A percentile compares a stretch with the other conserved stretches of the same genome.
These are phyloP conservation scores for Cuculus canorus DNA, from an alignment of 2,797 vertebrate species.

Conservation along the genomic window DNA sequence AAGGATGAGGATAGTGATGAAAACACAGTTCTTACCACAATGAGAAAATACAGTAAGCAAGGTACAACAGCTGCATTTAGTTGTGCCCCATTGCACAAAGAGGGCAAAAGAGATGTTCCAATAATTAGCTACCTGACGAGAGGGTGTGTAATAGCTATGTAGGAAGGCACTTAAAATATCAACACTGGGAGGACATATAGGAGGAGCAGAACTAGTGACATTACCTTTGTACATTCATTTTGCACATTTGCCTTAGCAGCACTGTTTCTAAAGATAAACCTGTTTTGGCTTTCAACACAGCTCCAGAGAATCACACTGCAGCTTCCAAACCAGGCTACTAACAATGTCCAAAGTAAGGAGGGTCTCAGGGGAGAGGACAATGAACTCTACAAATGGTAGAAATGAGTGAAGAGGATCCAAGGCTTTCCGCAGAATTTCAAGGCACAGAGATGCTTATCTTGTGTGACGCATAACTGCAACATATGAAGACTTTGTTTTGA, in stretches of 20 bases:
- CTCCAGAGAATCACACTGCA: not conserved
- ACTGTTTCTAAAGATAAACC: slow-evolving; percentile 3
- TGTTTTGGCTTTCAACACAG: slow-evolving; percentile 25
- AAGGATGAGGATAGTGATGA: not conserved
- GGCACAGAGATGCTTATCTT: not conserved
- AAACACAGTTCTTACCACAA: not conserved
- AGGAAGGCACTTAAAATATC: not conserved
- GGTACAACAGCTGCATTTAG: not conserved
- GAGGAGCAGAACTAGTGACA: not conserved
- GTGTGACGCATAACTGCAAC: not conserved
- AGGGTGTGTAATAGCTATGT: not conserved
- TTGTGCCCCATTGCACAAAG: not conserved
- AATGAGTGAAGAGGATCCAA: not conserved
- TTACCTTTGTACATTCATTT: not conserved
- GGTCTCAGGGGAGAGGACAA: not conserved
- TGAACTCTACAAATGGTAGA: not conserved
- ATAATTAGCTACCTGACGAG: not conserved
- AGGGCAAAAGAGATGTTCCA: not conserved
- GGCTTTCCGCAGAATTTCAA: not conserved
- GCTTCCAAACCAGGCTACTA: not conserved
- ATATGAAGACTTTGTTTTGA: not conserved
- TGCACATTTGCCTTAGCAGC: not conserved
- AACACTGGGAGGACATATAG: not conserved
- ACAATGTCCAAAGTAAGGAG: not conserved
- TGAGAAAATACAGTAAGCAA: not conserved